Base-by-base conservation (phyloP, 2,888 invertebrate species). In the Erebia epiphron region DNA sequence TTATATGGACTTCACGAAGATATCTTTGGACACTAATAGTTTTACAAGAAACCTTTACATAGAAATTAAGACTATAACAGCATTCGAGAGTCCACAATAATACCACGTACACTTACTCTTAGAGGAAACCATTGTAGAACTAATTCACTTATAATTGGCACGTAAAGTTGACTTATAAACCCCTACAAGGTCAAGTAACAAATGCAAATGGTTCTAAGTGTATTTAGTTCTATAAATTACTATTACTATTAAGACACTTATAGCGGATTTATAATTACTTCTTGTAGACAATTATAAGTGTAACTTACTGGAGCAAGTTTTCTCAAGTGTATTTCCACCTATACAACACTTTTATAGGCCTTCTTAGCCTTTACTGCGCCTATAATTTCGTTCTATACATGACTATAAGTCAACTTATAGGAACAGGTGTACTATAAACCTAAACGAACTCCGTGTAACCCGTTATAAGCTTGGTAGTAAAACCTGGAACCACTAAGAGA, bases 381-480 rank as follows among this genome's bases (percentile, higher is more conserved):
- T 63, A 63, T 49, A 63, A 63, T 63, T 49, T 63, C 63, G 63
- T 63, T 63, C 49, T 63, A 63, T 63, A 63, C 49, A 63, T 43
- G 49, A 63, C 21, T 21, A 63, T 63, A 63, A 63, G 63, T 49
- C 63, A 63, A 63, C 49, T 63, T 63, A 49, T 63, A 46, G 43
- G 63, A 63, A 49, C 63, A 63, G 49, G 63, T 63, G 46, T 63
- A 63, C 63, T 63, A 63, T 49, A 63, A 63, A 63, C 63, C 63
- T 43, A 63, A 63, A 63, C 46, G 63, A 63, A 63, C 63, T 63
- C 63, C 63, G 49, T 63, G 49, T 63, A 63, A 18, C 63, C 63
- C 50, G 49, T 63, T 63, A 63, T 63, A 63, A 63, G 63, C 49
- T 63, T 63, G 63, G 63, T 63, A 63, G 63, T 63, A 63, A 63